A percentile compares a stretch with the other conserved stretches of the same genome.
Conservation (phyloP, 2,888 invertebrate genomes). For the Falcaria lacertinaria region DNA sequence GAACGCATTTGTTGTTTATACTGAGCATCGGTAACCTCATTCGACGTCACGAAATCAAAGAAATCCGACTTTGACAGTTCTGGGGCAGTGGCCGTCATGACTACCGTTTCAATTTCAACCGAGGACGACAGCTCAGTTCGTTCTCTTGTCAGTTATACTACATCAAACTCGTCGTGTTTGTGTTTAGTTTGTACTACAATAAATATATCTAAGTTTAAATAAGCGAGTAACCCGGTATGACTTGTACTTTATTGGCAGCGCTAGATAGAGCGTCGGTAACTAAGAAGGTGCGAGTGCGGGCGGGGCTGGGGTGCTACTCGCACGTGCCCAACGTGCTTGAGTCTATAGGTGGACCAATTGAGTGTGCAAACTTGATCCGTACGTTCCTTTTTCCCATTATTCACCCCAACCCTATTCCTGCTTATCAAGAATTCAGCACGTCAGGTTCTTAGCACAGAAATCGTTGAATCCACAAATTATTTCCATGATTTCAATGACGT, state of each 20-base stretch:
- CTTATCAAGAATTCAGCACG: constrained; percentile 48
- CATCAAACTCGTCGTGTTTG: constrained; percentile 43
- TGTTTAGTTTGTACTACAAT: constrained; percentile 70
- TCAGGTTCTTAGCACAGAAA: constrained; percentile 30
- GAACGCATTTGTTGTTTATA: constrained; percentile 84
- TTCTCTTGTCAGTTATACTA: constrained; percentile 43
- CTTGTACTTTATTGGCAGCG: constrained; percentile 79
- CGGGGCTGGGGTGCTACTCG: constrained; percentile 59
- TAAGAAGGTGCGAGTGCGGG: constrained; percentile 48
- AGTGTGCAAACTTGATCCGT: constrained; percentile 74
- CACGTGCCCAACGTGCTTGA: constrained; percentile 49
- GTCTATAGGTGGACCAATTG: constrained; percentile 71
- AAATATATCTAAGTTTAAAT: constrained; percentile 71
- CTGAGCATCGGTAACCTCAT: constrained; percentile 86
- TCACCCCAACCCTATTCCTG: constrained; percentile 58
- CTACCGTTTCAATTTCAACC: constrained; percentile 82
- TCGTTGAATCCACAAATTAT: constrained; percentile 24
- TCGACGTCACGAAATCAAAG: constrained; percentile 92
- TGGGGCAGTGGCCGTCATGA: constrained; percentile 91
- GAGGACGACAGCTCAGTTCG: constrained; percentile 55
- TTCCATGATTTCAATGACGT: constrained; percentile 42
- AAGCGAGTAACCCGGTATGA: constrained; percentile 72
- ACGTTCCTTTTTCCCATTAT: constrained; percentile 78
- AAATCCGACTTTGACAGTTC: constrained; percentile 93
- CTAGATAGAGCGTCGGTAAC: constrained; percentile 76